These are phyloP conservation scores for Lepidocyrtinus sp. DNA, from an alignment of 2,888 invertebrate species.

Conservation along the genomic window DNA sequence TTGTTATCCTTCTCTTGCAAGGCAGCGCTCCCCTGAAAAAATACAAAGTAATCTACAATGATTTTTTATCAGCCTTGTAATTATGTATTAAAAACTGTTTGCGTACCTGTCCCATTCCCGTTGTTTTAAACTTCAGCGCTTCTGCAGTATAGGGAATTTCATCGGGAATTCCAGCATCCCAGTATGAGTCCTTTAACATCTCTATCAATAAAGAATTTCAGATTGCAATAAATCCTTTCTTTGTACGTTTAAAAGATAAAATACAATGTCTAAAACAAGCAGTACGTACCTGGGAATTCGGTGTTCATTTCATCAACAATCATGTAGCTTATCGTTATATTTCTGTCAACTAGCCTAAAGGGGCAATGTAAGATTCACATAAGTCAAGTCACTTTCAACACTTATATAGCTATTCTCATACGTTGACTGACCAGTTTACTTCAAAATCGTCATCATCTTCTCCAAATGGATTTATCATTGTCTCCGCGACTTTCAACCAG, in stretches of 20 bases:
- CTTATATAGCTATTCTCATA: background rate
- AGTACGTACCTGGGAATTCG: conserved; percentile 80
- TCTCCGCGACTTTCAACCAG: conserved; percentile 73
- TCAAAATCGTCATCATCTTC: conserved; percentile 94
- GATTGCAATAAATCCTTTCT: background rate
- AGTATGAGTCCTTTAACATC: conserved; percentile 72
- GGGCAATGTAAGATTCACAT: background rate
- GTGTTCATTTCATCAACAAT: conserved; percentile 96
- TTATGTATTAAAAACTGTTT: too few relatives aligned
- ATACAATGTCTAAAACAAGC: background rate
- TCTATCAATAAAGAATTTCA: conserved; percentile 27
- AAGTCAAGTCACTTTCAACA: background rate
- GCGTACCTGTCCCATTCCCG: conserved; percentile 48
- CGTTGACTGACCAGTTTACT: conserved; percentile 71
- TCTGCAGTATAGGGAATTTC: conserved; percentile 92
- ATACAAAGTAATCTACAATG: background rate
- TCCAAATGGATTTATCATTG: conserved; percentile 80
- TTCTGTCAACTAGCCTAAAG: conserved; percentile 72
- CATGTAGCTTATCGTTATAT: conserved; percentile 84
- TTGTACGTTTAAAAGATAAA: background rate
- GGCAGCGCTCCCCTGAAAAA: conserved; percentile 33
- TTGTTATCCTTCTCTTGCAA: background rate
- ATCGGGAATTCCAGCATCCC: conserved; percentile 90
- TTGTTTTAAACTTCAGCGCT: conserved; percentile 79
- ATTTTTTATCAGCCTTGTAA: background rate